Conservation (phyloP, 2,888 invertebrate genomes). For the Pandemis corylana region DNA sequence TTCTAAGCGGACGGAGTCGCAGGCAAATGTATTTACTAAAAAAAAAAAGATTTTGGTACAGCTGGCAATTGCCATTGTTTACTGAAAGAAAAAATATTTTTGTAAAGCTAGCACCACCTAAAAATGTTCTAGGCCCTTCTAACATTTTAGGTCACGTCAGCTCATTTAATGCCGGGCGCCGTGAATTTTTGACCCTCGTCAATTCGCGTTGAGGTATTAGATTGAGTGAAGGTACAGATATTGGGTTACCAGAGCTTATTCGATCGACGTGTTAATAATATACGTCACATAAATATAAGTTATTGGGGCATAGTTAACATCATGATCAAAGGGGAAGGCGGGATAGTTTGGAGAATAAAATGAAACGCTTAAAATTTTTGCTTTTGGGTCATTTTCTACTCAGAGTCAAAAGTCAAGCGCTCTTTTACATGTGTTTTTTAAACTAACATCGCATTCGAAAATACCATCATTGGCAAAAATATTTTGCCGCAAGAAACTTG, state of each 20-base stretch:
- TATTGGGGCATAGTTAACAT: constrained; percentile 15
- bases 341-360: constrained; percentile 17
- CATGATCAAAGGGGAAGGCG: not conserved
- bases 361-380: not conserved
- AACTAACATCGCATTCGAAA: too few relatives aligned
- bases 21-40: too few relatives aligned
- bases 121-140: constrained; percentile 1
- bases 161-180: constrained; percentile 30
- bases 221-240: constrained; percentile 39
- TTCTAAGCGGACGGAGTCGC: too few relatives aligned
- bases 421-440: too few relatives aligned
- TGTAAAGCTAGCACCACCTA: not conserved
- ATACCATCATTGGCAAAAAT: too few relatives aligned
- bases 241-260: constrained; percentile 39
- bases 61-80: too few relatives aligned
- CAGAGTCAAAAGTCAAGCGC: too few relatives aligned
- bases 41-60: too few relatives aligned
- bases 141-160: constrained; percentile 14
- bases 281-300: constrained; percentile 38
- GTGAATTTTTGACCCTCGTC: constrained; percentile 41
- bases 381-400: too few relatives aligned
- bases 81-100: not conserved
- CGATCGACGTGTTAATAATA: constrained; percentile 39
- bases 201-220: constrained; percentile 40
- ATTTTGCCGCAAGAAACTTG: too few relatives aligned